A percentile compares a stretch with the other conserved stretches of the same genome.
Evolutionary conservation across 2,113 vertebrate species (phyloP).

Genomic region (Cranoglanis bouderius): DNA sequence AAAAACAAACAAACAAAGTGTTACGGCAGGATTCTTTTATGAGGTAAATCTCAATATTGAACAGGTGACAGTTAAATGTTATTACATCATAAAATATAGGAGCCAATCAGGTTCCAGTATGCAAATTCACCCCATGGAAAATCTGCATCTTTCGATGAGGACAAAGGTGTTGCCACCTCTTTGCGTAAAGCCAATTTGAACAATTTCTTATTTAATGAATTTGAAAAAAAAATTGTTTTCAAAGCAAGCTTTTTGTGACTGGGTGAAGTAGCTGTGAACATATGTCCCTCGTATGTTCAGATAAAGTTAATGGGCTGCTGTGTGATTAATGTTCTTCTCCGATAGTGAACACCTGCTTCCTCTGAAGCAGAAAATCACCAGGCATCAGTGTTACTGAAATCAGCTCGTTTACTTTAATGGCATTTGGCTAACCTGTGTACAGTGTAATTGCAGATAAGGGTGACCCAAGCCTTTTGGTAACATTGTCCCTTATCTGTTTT

Average conservation of each 20-base stretch:
- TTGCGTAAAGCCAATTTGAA: not conserved
- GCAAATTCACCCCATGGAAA: not conserved
- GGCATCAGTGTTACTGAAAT: constrained; percentile 62
- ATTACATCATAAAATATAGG: not conserved
- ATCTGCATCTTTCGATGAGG: not conserved
- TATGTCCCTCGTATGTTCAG: constrained; percentile 13
- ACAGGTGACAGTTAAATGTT: not conserved
- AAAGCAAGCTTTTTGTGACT: not conserved
- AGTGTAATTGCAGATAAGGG: constrained; percentile 64
- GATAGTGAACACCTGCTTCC: constrained; percentile 65
- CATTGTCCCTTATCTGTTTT: not conserved
- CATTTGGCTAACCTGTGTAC: constrained; percentile 63
- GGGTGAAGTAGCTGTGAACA: constrained; percentile 11
- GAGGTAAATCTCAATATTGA: not conserved
- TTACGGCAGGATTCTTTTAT: not conserved
- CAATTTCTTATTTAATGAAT: not conserved
- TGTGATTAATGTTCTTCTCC: constrained; percentile 33
- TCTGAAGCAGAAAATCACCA: constrained; percentile 70
- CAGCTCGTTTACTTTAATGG: constrained; percentile 74
- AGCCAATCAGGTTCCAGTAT: not conserved
- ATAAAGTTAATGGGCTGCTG: constrained; percentile 34
- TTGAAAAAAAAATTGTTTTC: not conserved
- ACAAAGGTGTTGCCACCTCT: not conserved
- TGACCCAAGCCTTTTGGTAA: constrained; percentile 63
- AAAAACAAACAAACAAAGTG: not conserved